Base-by-base conservation (phyloP, 2,113 vertebrate species). In the Amphiprion ocellaris region DNA sequence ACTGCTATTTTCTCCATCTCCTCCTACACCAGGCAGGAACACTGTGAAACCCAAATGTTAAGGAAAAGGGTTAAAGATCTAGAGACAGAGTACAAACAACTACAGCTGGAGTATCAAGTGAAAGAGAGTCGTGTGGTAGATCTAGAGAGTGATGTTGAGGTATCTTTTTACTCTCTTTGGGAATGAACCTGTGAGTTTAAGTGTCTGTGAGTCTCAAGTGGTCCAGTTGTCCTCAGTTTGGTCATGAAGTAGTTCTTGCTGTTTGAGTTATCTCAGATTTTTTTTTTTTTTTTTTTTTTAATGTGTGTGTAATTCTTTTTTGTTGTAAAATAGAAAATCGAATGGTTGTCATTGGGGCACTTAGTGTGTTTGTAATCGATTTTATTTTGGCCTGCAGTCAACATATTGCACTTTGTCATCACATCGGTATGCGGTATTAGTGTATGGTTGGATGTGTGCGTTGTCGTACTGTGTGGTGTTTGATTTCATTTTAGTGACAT, bases 1-100 rank as follows among this genome's bases (percentile, higher is more conserved):
- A 69, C 81, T 79, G 73, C 66, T 72, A 66, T 89, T 85, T 60
- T 92, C 87, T 92, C 82, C 82, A 8, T 90, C 74, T 94, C 83
- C 90, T 63, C 83, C 90, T 63, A 85, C 90, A 92, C 87, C 91
- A 96, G 95, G 91, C 94, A 95, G 87, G 95, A 96, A 87, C 94
- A 94, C 89, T 90, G 90, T 88, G 95, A 96, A 79, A 94, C 88
- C 86, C 94, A 95, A 91, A 93, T 95, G 93, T 93, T 96, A 91
- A 95, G 94, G 93, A 95, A 95, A 92, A 94, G 93, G 87, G 94
- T 94, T 77, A 95, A 95, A 94, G 95, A 96, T 87, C 93, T 96
- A 89, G 95, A 96, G 83, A 90, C 93, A 90, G 95, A 96, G 80
- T 96, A 93, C 91, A 95, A 94, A 92, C 95, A 95, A 90, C 95